These are phyloP conservation scores for Rafetus swinhoei DNA, from an alignment of 2,113 vertebrate species.

Conservation along the genomic window DNA sequence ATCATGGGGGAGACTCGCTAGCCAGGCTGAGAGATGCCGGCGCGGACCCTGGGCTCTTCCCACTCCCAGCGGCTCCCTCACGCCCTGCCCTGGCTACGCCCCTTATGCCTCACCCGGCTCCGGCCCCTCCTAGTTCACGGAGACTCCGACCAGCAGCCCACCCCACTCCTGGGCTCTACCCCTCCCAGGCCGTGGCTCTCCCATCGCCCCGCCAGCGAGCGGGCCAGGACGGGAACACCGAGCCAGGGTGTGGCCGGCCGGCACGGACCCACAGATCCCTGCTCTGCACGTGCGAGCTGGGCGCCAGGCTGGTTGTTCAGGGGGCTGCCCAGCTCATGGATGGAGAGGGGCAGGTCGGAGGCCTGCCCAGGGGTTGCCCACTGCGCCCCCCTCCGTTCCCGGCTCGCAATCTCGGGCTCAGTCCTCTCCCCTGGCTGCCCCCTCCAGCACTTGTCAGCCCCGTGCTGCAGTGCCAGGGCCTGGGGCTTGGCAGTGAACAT, in stretches of 20 bases:
- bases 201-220: background rate
- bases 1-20: background rate
- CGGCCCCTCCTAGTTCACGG: accelerated
- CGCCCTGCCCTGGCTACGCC: no score
- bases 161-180: no score
- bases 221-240: no score
- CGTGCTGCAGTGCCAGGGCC: background rate
- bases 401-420: no score
- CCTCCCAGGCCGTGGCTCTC: no score
- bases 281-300: background rate
- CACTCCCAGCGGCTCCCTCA: no score
- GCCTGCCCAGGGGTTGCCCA: no score
- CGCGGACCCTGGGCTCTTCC: background rate
- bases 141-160: background rate
- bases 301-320: no score
- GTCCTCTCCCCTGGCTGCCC: background rate
- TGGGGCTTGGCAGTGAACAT: background rate
- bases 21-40: background rate
- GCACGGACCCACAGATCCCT: no score
- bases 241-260: background rate
- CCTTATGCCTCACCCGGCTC: background rate
- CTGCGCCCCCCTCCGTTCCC: background rate
- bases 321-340: background rate
- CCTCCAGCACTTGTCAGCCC: background rate
- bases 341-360: no score